A percentile compares a stretch with the other conserved stretches of the same genome.
phyloP scores from a whole-genome alignment of 2,888 invertebrate species.

The Charanyca ferruginea region DNA sequence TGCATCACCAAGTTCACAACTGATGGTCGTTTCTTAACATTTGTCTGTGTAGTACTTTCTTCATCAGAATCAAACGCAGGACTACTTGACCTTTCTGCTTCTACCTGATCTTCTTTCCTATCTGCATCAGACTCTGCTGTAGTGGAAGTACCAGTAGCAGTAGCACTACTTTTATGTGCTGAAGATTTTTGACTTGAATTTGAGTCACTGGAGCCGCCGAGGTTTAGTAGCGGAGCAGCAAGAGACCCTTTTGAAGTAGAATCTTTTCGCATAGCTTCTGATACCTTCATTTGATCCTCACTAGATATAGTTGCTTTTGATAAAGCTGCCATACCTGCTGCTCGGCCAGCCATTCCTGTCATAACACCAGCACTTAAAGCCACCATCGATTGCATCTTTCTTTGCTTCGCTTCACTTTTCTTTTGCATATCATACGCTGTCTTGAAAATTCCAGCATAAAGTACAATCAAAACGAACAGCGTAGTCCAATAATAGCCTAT shows the following conservation, averaged over 20 bases:
- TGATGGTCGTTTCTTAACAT: constrained; percentile 92
- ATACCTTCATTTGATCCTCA: constrained; percentile 93
- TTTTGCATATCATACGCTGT: constrained; percentile 99
- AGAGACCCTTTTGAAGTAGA: constrained; percentile 83
- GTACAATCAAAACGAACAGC: constrained; percentile 97
- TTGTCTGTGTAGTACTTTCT: constrained; percentile 93
- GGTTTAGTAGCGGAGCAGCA: constrained; percentile 82
- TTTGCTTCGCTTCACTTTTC: constrained; percentile 98
- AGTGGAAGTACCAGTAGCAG: constrained; percentile 91
- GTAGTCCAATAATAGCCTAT: constrained; percentile 99
- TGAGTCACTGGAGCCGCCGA: constrained; percentile 90
- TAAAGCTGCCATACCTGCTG: constrained; percentile 96
- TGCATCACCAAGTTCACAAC: constrained; percentile 93
- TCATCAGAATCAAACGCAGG: constrained; percentile 98
- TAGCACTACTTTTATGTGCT: constrained; percentile 91
- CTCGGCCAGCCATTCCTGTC: constrained; percentile 97
- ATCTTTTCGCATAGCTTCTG: constrained; percentile 83
- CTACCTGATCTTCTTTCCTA: constrained; percentile 88
- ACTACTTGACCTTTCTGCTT: constrained; percentile 96
- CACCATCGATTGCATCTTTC: constrained; percentile 98
- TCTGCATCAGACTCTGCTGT: constrained; percentile 88
- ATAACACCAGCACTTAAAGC: constrained; percentile 97
- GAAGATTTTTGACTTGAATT: constrained; percentile 92
- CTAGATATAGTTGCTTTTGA: constrained; percentile 94
- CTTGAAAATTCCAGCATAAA: constrained; percentile 99